A percentile compares a stretch with the other conserved stretches of the same genome.
These are phyloP conservation scores for Loriculus beryllinus DNA, from an alignment of 2,797 vertebrate genomes.

Conservation along the genomic window DNA sequence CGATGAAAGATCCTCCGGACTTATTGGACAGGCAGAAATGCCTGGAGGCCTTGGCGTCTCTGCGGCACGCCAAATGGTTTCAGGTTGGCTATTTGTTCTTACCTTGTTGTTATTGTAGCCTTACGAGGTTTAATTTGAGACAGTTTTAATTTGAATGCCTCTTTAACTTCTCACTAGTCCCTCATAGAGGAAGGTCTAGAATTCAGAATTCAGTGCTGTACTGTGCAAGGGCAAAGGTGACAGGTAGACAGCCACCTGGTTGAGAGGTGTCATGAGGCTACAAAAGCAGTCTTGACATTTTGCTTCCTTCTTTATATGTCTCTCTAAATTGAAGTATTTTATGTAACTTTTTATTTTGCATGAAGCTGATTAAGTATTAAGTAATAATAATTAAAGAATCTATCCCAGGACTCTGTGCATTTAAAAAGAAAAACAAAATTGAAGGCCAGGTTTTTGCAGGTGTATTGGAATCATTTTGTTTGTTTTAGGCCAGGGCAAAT, in stretches of 20 bases:
- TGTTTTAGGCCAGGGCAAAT: conserved; percentile 95
- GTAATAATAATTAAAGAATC: conserved; percentile 49
- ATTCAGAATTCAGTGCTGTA: conserved; percentile 28
- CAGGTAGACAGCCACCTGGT: conserved; percentile 49
- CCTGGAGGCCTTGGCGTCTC: conserved; percentile 99
- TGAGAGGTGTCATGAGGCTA: conserved; percentile 80
- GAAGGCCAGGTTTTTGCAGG: conserved; percentile 60
- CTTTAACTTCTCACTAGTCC: conserved; percentile 60
- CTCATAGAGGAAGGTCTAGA: conserved; percentile 36
- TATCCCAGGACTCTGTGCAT: conserved; percentile 68
- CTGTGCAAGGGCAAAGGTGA: conserved; percentile 13
- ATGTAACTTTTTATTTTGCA: conserved; percentile 68
- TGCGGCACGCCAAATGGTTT: conserved; percentile 99
- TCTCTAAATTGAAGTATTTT: conserved; percentile 70
- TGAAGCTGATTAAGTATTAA: conserved; percentile 68
- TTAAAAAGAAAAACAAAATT: conserved; percentile 57
- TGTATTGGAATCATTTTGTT: conserved; percentile 80
- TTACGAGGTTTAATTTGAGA: conserved; percentile 78
- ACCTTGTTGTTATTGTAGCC: conserved; percentile 91
- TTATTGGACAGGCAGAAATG: conserved; percentile 99
- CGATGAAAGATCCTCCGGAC: conserved; percentile 92
- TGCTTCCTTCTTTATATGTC: conserved; percentile 73
- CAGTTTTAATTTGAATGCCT: conserved; percentile 58
- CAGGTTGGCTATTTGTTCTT: conserved; percentile 98
- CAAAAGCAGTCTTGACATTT: conserved; percentile 84